Conservation (phyloP, 2,888 invertebrate genomes). For the Keiferia lycopersicella region DNA sequence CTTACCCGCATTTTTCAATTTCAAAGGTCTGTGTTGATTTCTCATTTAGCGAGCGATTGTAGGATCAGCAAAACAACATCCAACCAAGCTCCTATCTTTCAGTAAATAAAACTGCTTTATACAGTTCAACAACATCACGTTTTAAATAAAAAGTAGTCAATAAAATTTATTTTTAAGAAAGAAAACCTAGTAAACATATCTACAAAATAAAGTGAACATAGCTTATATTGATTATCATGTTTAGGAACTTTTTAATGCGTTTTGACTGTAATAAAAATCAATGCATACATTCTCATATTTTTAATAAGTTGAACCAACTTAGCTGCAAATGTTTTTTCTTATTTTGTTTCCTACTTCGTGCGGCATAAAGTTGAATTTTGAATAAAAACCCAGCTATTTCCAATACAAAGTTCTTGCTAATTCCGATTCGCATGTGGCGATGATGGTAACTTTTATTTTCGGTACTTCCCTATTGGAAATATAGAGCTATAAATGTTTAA, state of each 20-base stretch:
- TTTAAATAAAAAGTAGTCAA: background rate
- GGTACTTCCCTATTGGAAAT: slow-evolving; percentile 50
- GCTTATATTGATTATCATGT: too few relatives aligned
- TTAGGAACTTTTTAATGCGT: too few relatives aligned
- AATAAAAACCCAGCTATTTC: slow-evolving; percentile 43
- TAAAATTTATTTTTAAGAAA: background rate
- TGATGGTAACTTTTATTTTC: slow-evolving; percentile 66
- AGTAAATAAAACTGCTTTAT: background rate
- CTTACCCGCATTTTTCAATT: slow-evolving; percentile 33
- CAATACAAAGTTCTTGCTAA: slow-evolving; percentile 60
- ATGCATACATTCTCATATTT: background rate
- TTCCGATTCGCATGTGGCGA: slow-evolving; percentile 68
- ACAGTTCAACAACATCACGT: background rate
- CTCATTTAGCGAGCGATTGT: slow-evolving; percentile 38
- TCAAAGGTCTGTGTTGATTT: slow-evolving; percentile 38
- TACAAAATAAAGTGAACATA: too few relatives aligned
- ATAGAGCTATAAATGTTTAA: slow-evolving; percentile 43
- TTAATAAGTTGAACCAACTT: background rate
- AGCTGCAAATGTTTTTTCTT: background rate
- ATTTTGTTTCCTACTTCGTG: slow-evolving; percentile 13
- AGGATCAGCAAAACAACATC: slow-evolving; percentile 17
- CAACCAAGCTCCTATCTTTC: background rate
- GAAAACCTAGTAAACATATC: background rate
- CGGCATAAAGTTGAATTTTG: slow-evolving; percentile 45
- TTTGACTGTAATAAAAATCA: background rate